phyloP scores from a whole-genome alignment of 2,888 invertebrate species.

The Phania funesta region DNA sequence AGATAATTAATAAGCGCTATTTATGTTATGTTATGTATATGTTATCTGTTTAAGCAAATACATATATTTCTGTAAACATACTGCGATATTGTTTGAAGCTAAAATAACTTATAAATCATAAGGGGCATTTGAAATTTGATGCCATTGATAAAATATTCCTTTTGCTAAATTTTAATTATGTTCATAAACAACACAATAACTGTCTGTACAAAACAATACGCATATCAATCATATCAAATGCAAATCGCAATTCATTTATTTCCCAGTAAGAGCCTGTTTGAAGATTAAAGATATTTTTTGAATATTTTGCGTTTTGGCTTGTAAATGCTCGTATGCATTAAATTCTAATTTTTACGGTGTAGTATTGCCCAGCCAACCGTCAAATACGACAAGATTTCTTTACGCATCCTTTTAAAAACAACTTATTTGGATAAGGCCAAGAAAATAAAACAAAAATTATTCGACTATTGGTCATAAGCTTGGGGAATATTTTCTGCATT shows the following conservation, averaged over 20 bases:
- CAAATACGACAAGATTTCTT: too few species aligned
- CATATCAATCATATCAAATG: conserved; percentile 76
- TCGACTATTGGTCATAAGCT: too few species aligned
- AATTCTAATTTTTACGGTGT: too few species aligned
- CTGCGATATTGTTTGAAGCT: conserved; percentile 11
- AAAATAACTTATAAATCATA: not conserved
- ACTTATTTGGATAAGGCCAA: too few species aligned
- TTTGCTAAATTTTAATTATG: conserved; percentile 31
- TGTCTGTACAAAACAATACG: conserved; percentile 76
- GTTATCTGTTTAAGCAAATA: conserved; percentile 73
- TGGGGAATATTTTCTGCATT: too few species aligned
- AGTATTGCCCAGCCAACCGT: too few species aligned
- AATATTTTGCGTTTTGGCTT: too few species aligned
- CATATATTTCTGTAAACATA: not conserved
- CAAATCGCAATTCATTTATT: conserved; percentile 3
- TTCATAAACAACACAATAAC: conserved; percentile 61
- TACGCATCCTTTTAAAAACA: too few species aligned
- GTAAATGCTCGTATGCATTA: too few species aligned
- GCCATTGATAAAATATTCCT: conserved; percentile 38
- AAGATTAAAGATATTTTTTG: not conserved
- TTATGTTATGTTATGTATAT: conserved; percentile 74
- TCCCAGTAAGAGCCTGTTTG: not conserved
- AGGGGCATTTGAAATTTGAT: conserved; percentile 47
- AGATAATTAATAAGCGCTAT: conserved; percentile 77
- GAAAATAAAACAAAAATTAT: too few species aligned